Conservation (phyloP, 2,797 vertebrate genomes). For the Chaetophractus vellerosus region DNA sequence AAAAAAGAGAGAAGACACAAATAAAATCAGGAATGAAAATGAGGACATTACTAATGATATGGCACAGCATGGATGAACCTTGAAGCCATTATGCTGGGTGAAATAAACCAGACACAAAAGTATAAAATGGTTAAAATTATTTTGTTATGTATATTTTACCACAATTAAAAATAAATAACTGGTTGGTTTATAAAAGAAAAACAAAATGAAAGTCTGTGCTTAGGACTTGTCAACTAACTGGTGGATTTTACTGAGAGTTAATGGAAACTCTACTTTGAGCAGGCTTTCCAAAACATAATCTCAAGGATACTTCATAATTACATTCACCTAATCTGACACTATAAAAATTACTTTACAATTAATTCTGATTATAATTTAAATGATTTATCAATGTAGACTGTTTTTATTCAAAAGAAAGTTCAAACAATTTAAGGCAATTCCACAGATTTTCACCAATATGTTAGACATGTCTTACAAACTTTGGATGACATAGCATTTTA, state of each 20-base stretch:
- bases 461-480: slow-evolving; percentile 22
- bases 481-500: slow-evolving; percentile 56
- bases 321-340: slow-evolving; percentile 1
- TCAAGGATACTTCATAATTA: slow-evolving; percentile 12
- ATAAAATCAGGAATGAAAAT: too few species aligned
- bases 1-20: too few species aligned
- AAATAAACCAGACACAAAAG: too few species aligned
- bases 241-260: neutral
- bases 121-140: too few species aligned
- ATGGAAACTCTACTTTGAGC: neutral
- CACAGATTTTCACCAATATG: slow-evolving; percentile 16
- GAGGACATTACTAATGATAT: too few species aligned
- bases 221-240: neutral
- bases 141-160: too few species aligned
- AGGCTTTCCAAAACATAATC: slow-evolving; percentile 38
- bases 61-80: too few species aligned
- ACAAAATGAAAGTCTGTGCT: neutral
- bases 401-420: slow-evolving; percentile 41
- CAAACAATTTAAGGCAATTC: slow-evolving; percentile 53
- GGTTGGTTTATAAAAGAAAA: too few species aligned
- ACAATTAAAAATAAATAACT: too few species aligned
- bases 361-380: slow-evolving; percentile 48
- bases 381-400: slow-evolving; percentile 39
- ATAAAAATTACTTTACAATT: slow-evolving; percentile 66
- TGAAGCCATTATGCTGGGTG: too few species aligned